Percentiles rank a stretch among this genome's conserved stretches.
Evolutionary conservation across 2,113 vertebrate species (phyloP).

Genomic region (Thinocorus orbignyianus): DNA sequence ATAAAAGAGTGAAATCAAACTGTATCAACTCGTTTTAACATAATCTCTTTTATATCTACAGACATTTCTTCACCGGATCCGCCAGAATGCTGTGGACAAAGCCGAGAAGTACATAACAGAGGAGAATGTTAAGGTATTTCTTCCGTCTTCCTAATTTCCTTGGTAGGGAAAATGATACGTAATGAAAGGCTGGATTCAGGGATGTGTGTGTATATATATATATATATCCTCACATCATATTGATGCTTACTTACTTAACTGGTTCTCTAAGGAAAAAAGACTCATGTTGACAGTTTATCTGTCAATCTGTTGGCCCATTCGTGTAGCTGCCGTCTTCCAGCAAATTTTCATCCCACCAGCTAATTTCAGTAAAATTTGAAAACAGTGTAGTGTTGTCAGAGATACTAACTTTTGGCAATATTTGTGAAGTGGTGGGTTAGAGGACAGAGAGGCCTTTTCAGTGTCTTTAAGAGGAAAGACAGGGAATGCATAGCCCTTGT

Average conservation of each 20-base stretch:
- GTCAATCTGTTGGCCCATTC: background rate
- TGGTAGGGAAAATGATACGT: background rate
- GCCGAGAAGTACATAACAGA: constrained; percentile 91
- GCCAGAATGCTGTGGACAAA: constrained; percentile 87
- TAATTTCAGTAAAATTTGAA: constrained; percentile 4
- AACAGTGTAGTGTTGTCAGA: background rate
- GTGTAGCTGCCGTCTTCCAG: background rate
- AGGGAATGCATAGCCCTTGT: background rate
- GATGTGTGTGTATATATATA: background rate
- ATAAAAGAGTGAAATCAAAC: background rate
- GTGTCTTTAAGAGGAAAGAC: background rate
- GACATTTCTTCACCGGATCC: constrained; percentile 94
- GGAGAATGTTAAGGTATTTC: constrained; percentile 92
- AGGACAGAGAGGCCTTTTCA: background rate
- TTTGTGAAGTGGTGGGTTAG: background rate
- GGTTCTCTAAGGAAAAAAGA: background rate
- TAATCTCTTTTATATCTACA: constrained; percentile 56
- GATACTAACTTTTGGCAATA: background rate
- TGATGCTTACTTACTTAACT: background rate
- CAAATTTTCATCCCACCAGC: background rate
- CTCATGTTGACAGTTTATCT: background rate
- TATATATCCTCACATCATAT: background rate
- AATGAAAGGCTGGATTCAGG: background rate
- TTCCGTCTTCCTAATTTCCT: background rate
- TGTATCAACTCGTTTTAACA: background rate